phyloP scores from a whole-genome alignment of 23 tunicate species.

The Trididemnum clinides region DNA sequence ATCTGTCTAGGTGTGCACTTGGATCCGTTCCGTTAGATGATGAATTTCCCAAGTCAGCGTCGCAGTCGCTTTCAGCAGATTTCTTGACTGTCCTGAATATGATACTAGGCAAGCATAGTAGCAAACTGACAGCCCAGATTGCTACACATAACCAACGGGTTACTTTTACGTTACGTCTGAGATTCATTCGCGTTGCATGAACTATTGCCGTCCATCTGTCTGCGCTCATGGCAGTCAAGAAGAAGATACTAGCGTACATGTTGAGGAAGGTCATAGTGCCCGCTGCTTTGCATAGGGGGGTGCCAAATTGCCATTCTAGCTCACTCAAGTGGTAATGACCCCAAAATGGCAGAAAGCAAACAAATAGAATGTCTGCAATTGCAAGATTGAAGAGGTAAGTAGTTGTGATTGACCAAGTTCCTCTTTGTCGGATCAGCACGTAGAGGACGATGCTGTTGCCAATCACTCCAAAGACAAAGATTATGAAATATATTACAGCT shows the following conservation, averaged over 20 bases:
- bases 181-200: conserved; percentile 60
- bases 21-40: background rate
- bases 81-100: conserved; percentile 16
- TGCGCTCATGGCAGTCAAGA: conserved; percentile 82
- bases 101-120: conserved; percentile 57
- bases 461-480: conserved; percentile 61
- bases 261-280: conserved; percentile 48
- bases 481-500: conserved; percentile 47
- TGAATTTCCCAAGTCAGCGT: background rate
- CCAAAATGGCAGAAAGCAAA: conserved; percentile 73
- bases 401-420: conserved; percentile 63
- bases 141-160: conserved; percentile 50
- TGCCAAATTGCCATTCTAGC: conserved; percentile 68
- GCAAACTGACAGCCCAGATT: conserved; percentile 54
- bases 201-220: conserved; percentile 87
- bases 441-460: conserved; percentile 69
- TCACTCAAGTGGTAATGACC: conserved; percentile 59
- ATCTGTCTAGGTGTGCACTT: background rate
- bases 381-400: conserved; percentile 82
- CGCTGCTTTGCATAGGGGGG: conserved; percentile 57
- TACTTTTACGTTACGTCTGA: conserved; percentile 14
- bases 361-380: conserved; percentile 64
- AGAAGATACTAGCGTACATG: conserved; percentile 85
- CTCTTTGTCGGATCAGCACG: conserved; percentile 54
- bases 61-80: background rate